Conservation (phyloP, 1,140 invertebrate species). For the Cyrtorhinus lividipennis region DNA sequence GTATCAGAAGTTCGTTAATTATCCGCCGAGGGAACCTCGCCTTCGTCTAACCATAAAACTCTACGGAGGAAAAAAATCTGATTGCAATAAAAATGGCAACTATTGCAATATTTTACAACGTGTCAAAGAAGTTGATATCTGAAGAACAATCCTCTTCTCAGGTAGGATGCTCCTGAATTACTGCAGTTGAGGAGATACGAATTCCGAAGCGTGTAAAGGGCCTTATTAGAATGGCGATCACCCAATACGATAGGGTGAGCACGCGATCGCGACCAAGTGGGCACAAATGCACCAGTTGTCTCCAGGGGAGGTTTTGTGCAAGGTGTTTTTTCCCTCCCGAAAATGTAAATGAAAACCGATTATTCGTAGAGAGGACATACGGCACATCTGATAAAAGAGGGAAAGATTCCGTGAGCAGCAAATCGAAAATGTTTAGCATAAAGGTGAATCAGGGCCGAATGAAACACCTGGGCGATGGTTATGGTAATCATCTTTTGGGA, state of each 20-base stretch:
- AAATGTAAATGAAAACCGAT: slow-evolving; percentile 1
- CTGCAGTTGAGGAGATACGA: too few species aligned
- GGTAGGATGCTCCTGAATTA: too few species aligned
- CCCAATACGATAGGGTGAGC: neutral
- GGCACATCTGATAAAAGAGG: neutral
- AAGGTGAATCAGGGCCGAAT: slow-evolving; percentile 1
- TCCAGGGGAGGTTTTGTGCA: neutral
- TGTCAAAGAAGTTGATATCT: too few species aligned
- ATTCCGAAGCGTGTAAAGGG: neutral
- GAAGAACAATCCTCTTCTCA: too few species aligned
- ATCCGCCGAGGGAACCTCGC: too few species aligned
- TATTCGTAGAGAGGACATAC: neutral
- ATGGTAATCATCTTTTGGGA: neutral
- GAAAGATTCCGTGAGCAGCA: slow-evolving; percentile 5
- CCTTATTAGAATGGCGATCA: neutral
- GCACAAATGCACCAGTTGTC: slow-evolving; percentile 1
- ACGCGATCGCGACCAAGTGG: neutral
- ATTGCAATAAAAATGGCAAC: too few species aligned
- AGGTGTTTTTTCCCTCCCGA: neutral
- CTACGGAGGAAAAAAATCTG: too few species aligned
- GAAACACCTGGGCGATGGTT: neutral
- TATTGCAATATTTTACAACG: too few species aligned
- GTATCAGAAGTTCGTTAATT: too few species aligned
- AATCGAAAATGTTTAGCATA: slow-evolving; percentile 10
- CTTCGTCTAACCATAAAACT: too few species aligned